A percentile compares a stretch with the other conserved stretches of the same genome.
phyloP scores from a whole-genome alignment of 2,797 vertebrate species.

The Takifugu ocellatus region DNA sequence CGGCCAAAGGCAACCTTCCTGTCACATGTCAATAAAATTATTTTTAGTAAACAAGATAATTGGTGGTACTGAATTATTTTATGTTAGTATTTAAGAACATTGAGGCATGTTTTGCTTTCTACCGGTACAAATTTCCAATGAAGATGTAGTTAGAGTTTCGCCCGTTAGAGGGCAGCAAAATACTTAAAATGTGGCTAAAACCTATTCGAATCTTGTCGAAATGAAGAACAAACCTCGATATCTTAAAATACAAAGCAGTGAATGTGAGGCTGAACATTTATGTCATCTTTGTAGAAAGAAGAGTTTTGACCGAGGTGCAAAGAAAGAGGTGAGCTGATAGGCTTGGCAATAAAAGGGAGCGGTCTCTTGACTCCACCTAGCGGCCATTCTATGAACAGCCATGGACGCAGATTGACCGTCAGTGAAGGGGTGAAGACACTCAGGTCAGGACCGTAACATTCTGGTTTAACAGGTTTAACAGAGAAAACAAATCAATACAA shows the following conservation, averaged over 20 bases:
- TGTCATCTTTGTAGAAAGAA: no score
- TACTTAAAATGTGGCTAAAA: conserved; percentile 5
- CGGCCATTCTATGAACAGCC: conserved; percentile 23
- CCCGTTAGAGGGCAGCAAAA: conserved; percentile 53
- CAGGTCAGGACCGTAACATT: neutral
- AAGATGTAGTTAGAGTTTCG: no score
- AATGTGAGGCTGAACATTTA: neutral
- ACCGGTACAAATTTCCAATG: no score
- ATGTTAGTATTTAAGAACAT: no score
- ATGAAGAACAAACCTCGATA: neutral
- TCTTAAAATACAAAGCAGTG: neutral
- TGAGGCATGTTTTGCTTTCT: no score
- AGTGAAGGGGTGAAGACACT: neutral
- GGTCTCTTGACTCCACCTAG: conserved; percentile 30
- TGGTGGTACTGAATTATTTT: no score
- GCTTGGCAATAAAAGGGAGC: no score
- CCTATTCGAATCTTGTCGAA: neutral
- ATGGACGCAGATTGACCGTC: neutral
- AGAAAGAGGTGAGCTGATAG: neutral
- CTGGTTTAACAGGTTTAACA: no score
- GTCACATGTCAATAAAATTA: no score
- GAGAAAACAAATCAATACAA: no score
- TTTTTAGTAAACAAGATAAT: no score
- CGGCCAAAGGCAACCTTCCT: no score
- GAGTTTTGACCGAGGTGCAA: neutral